Evolutionary conservation across 2,797 vertebrate genomes (phyloP).

Genomic region (Rousettus madagascariensis): DNA sequence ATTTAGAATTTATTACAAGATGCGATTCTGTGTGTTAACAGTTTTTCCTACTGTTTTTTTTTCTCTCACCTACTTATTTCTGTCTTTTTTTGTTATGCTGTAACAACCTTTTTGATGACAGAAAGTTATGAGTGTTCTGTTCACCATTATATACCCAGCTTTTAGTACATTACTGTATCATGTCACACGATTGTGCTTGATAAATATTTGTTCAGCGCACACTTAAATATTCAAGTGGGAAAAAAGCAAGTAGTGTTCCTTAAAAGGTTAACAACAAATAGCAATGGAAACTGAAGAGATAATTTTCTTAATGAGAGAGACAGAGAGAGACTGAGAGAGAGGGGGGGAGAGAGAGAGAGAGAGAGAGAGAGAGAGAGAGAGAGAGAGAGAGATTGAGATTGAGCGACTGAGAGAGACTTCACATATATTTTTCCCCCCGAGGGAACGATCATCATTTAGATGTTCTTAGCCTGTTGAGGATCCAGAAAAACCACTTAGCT

Average conservation of each 20-base stretch:
- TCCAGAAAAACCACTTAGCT: conserved; percentile 68
- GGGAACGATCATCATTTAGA: background rate
- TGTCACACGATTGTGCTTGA: background rate
- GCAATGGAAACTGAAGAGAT: background rate
- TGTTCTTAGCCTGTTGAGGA: background rate
- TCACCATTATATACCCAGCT: background rate
- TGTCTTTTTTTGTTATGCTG: background rate
- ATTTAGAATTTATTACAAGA: background rate
- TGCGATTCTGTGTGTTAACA: background rate
- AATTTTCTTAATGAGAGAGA: background rate
- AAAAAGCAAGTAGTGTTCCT: background rate
- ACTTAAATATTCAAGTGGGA: background rate
- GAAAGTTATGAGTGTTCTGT: background rate
- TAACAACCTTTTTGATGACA: background rate
- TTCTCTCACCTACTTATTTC: background rate
- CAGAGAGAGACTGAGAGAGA: background rate
- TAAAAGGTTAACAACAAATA: background rate
- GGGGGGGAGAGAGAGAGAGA: background rate
- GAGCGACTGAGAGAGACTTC: too few species aligned
- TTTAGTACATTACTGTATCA: background rate
- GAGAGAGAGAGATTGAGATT: too few species aligned
- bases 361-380: background rate
- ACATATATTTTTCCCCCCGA: background rate
- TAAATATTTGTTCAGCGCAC: background rate
- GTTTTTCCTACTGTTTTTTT: background rate